These are phyloP conservation scores for Rhogogaster chlorosoma DNA, from an alignment of 2,888 invertebrate genomes.

Conservation along the genomic window DNA sequence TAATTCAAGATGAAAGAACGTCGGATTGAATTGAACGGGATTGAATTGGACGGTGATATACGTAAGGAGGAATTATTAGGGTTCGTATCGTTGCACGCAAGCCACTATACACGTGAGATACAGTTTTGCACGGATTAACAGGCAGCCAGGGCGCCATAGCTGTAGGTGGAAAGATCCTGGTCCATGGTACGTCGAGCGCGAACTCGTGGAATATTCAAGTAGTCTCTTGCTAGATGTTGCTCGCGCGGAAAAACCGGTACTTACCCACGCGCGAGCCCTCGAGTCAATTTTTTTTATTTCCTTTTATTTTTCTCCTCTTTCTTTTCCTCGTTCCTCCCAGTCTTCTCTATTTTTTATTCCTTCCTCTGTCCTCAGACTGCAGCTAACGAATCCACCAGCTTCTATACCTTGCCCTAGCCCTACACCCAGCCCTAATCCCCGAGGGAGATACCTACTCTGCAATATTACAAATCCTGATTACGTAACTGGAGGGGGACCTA, in stretches of 20 bases:
- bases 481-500: neutral
- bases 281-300: conserved; percentile 16
- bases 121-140: conserved; percentile 43
- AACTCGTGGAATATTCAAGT: conserved; percentile 45
- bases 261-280: conserved; percentile 40
- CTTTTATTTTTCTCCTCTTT: neutral
- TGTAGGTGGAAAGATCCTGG: conserved; percentile 35
- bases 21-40: neutral
- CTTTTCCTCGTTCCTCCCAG: neutral
- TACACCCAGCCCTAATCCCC: neutral
- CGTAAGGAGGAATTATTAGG: neutral
- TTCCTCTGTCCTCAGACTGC: neutral
- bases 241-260: conserved; percentile 30
- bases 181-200: conserved; percentile 1
- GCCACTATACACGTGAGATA: conserved; percentile 1
- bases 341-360: neutral
- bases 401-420: neutral
- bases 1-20: conserved; percentile 11
- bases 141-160: conserved; percentile 5
- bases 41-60: neutral
- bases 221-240: conserved; percentile 23
- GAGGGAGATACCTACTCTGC: neutral
- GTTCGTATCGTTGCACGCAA: neutral
- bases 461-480: conserved; percentile 24
- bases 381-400: neutral